These are phyloP conservation scores for Phoeniculus purpureus DNA, from an alignment of 2,797 vertebrate genomes.

Conservation along the genomic window DNA sequence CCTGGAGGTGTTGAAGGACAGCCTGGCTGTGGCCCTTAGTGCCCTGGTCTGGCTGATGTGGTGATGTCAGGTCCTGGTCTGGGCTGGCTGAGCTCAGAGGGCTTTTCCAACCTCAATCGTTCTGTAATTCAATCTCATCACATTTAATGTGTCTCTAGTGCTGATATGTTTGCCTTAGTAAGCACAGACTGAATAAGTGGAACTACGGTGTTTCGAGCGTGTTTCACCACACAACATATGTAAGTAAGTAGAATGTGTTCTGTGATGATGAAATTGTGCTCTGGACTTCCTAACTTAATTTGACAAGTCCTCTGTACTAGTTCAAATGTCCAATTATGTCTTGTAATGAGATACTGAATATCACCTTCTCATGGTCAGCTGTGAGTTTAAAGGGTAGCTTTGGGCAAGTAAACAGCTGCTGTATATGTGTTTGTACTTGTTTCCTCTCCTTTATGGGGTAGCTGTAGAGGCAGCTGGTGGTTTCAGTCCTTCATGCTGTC, in stretches of 20 bases:
- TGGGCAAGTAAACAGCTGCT: accelerated
- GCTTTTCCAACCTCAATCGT: no score
- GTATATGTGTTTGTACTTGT: not conserved
- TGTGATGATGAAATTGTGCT: not conserved
- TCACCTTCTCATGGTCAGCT: not conserved
- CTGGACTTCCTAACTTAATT: not conserved
- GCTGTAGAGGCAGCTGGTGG: accelerated
- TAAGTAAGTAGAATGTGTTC: not conserved
- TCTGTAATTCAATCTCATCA: no score
- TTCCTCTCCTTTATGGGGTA: not conserved
- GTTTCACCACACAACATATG: not conserved
- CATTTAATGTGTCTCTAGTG: not conserved
- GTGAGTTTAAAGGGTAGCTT: not conserved
- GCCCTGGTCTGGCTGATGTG: no score
- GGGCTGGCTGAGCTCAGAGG: no score
- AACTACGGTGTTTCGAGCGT: not conserved
- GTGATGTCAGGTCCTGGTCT: no score
- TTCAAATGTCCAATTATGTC: not conserved
- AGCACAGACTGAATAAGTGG: not conserved
- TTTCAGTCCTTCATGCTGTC: not conserved
- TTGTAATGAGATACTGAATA: not conserved
- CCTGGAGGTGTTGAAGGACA: no score
- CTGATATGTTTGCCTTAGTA: not conserved
- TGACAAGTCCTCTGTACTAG: not conserved
- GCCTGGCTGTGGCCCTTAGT: no score